A percentile compares a stretch with the other conserved stretches of the same genome.
phyloP scores from a whole-genome alignment of 2,797 vertebrate genomes.

The Argentina silus region DNA sequence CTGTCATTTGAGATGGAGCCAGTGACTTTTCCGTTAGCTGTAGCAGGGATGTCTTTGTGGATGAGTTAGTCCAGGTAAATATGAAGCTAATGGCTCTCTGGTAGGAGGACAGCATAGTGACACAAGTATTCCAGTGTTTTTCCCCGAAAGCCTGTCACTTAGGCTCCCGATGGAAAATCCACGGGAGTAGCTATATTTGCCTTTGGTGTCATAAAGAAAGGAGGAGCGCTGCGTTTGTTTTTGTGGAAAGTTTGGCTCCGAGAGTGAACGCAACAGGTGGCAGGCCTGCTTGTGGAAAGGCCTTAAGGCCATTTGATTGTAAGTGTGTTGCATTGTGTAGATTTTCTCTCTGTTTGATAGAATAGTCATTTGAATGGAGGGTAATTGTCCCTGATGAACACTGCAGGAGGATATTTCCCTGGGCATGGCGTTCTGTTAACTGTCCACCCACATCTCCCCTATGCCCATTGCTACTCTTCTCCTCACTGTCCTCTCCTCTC shows the following conservation, averaged over 20 bases:
- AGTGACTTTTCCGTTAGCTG: neutral
- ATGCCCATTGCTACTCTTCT: neutral
- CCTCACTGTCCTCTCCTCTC: neutral
- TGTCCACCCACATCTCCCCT: too few species aligned
- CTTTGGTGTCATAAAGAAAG: slow-evolving; percentile 19
- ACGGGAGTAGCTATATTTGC: slow-evolving; percentile 28
- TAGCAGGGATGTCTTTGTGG: neutral
- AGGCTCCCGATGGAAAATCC: slow-evolving; percentile 48
- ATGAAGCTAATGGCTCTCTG: neutral
- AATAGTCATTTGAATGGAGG: neutral
- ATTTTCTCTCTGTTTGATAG: neutral
- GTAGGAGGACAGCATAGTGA: slow-evolving; percentile 48
- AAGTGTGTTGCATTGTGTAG: slow-evolving; percentile 6
- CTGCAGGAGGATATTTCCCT: too few species aligned
- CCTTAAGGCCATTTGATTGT: neutral
- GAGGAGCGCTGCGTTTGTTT: neutral
- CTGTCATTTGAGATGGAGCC: neutral
- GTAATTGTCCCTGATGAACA: too few species aligned
- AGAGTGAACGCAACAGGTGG: slow-evolving; percentile 36
- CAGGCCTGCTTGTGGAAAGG: neutral
- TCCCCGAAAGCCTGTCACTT: slow-evolving; percentile 47
- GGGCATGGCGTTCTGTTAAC: too few species aligned
- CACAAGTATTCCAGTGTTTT: slow-evolving; percentile 52
- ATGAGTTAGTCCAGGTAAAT: slow-evolving; percentile 10
- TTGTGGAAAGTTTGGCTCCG: slow-evolving; percentile 24